Evolutionary conservation across 2,113 vertebrate genomes (phyloP).

Genomic region (Furnarius figulus): DNA sequence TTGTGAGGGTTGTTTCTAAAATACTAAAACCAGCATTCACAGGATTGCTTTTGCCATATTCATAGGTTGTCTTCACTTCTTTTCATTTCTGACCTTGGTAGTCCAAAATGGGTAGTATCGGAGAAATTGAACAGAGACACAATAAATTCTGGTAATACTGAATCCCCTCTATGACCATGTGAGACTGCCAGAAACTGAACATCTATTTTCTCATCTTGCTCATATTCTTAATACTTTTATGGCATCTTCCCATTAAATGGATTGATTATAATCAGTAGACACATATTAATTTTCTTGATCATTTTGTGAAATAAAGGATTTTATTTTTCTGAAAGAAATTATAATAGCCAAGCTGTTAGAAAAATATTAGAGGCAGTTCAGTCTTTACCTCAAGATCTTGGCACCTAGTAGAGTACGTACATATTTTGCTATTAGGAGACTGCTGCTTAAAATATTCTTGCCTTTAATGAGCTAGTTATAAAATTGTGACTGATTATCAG

Average conservation of each 20-base stretch:
- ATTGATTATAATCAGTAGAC: not conserved
- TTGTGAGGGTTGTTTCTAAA: not conserved
- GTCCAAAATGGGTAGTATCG: not conserved
- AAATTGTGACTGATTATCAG: not conserved
- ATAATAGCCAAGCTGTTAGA: not conserved
- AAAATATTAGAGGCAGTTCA: not conserved
- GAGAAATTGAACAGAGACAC: not conserved
- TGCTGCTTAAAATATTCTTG: not conserved
- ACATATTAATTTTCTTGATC: not conserved
- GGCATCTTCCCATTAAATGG: not conserved
- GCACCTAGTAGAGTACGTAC: not conserved
- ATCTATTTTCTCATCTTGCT: not conserved
- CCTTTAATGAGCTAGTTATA: constrained; percentile 6
- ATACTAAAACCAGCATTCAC: not conserved
- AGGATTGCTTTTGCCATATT: not conserved
- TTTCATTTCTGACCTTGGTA: not conserved
- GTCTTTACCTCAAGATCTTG: not conserved
- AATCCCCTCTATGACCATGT: not conserved
- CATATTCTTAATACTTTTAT: not conserved
- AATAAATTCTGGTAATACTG: not conserved
- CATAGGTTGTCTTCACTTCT: not conserved
- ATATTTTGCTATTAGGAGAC: not conserved
- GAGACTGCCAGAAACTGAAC: not conserved
- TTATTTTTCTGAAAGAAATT: not conserved
- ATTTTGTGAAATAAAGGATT: not conserved